Base-by-base conservation (phyloP, 2,888 invertebrate species). In the Psylliodes chrysocephalus region DNA sequence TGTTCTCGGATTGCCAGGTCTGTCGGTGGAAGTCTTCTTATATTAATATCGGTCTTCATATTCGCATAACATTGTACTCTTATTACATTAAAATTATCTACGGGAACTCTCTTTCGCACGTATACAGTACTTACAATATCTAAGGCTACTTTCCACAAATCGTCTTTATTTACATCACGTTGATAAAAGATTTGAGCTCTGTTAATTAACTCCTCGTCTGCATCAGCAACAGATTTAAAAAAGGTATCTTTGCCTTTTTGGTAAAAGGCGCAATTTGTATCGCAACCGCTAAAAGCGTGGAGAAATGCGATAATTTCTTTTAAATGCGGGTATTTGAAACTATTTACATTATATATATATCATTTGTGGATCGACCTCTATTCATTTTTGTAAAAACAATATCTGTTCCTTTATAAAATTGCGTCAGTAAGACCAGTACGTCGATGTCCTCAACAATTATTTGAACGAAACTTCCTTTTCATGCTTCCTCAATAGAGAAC, bases 21-120 rank as follows among this genome's bases (percentile, higher is more conserved):
- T n/a, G 40, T 40, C 40, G 40, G 40, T 40, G 40, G 40, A 40
- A 40, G 40, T 40, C 40, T 40, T 40, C 40, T 40, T 40, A 40
- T 40, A 40, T 40, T 7, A 40, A 40, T 40, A 40, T 40, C 40
- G 12, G 10, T 40, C 2, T 40, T 40, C 40, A 40, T 40, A 40
- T 40, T 40, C 40, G 40, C 40, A 40, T 40, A 40, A 40, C 40
- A 40, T 40, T 40, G 40, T 40, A 40, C 40, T 40, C 12, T 40
- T 40, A 40, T 40, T 40, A 12, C 12, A 40, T 40, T 40, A 40
- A 40, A 40, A 40, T 40, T 40, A 40, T 40, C 12, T 15, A 40
- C 40, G 17, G 40, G 40, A 40, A 40, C 40, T 40, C 6, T 40
- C 7, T 40, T 40, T 40, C 40, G 40, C 10, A n/a, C n/a, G n/a